phyloP scores from a whole-genome alignment of 2,888 invertebrate genomes.

The Oligia latruncula region DNA sequence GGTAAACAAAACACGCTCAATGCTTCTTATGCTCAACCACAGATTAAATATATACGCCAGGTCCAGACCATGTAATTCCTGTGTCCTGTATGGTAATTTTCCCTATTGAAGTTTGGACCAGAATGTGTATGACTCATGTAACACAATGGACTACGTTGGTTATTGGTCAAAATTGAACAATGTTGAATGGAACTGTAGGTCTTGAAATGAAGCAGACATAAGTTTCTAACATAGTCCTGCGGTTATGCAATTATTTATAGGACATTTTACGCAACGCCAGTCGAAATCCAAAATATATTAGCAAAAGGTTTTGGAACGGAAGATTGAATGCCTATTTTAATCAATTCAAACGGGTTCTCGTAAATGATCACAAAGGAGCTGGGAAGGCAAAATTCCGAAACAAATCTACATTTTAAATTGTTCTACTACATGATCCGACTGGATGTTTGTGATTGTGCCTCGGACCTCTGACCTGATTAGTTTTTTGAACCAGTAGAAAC shows the following conservation, averaged over 20 bases:
- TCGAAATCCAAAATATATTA: not conserved
- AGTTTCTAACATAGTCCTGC: not conserved
- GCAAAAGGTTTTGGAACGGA: not conserved
- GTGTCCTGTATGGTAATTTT: conserved; percentile 15
- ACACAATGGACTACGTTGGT: not conserved
- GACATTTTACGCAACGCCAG: not conserved
- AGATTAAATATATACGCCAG: conserved; percentile 50
- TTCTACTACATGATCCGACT: not conserved
- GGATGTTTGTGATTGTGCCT: conserved; percentile 19
- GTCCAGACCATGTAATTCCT: conserved; percentile 14
- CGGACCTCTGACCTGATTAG: conserved; percentile 36
- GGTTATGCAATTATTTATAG: not conserved
- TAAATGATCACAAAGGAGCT: conserved; percentile 15
- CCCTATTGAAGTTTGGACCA: conserved; percentile 24
- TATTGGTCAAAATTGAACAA: not conserved
- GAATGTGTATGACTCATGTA: not conserved
- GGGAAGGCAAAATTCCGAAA: conserved; percentile 43
- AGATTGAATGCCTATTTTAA: conserved; percentile 25
- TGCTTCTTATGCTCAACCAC: conserved; percentile 27
- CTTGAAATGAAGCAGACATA: not conserved
- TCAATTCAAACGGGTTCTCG: conserved; percentile 19
- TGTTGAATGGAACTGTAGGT: not conserved
- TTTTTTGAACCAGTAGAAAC: conserved; percentile 24
- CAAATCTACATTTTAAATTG: conserved; percentile 52
- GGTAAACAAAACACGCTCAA: conserved; percentile 41